These are phyloP conservation scores for Micropoecilia bifurca DNA, from an alignment of 2,797 vertebrate genomes.

Conservation along the genomic window DNA sequence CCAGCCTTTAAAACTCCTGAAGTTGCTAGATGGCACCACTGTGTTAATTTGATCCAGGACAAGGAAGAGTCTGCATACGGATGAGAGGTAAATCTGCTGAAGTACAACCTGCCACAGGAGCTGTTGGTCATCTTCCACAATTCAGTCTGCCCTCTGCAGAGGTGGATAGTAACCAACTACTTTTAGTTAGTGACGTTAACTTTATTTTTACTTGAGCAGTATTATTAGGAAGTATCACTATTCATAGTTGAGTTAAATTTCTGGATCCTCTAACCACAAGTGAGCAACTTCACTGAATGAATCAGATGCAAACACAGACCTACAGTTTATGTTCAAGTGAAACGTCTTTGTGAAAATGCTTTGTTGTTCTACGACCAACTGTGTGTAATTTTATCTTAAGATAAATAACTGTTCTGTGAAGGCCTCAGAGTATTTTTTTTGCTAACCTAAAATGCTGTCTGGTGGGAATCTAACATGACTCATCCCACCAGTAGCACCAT, in stretches of 20 bases:
- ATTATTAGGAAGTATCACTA: not conserved
- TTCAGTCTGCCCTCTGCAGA: not conserved
- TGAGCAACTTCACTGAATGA: not conserved
- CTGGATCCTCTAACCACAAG: not conserved
- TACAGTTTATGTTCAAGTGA: not conserved
- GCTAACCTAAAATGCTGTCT: not conserved
- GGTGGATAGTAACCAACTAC: too few relatives aligned
- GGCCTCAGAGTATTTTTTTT: not conserved
- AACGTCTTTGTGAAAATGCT: not conserved
- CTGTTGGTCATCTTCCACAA: not conserved
- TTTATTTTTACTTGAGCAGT: not conserved
- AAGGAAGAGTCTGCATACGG: not conserved
- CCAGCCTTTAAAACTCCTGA: not conserved
- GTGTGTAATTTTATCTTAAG: not conserved
- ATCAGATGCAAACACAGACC: not conserved
- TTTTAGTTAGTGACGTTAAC: too few relatives aligned
- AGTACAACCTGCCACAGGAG: not conserved
- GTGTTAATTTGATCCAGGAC: not conserved
- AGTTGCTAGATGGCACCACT: not conserved
- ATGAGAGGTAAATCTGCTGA: not conserved
- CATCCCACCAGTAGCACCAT: not conserved
- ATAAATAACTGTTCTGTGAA: not conserved
- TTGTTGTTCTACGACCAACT: not conserved
- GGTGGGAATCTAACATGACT: not conserved
- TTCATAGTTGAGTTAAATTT: not conserved